Conservation (phyloP, 2,888 invertebrate genomes). For the Chrysotoxum bicinctum region DNA sequence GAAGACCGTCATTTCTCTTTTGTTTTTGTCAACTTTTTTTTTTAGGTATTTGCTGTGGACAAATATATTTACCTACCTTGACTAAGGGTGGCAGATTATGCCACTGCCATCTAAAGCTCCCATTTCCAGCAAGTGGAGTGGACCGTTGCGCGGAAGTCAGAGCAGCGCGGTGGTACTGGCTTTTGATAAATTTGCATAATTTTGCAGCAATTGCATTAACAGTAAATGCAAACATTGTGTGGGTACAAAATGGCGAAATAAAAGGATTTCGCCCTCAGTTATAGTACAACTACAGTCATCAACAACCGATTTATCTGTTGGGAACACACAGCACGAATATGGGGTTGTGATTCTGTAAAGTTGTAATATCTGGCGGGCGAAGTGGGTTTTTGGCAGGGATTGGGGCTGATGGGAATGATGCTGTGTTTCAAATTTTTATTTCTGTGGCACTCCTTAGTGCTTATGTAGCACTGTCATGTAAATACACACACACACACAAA, state of each 20-base stretch:
- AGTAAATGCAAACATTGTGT: slow-evolving; percentile 72
- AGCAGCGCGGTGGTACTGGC: slow-evolving; percentile 5
- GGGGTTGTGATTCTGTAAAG: background rate
- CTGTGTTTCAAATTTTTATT: slow-evolving; percentile 21
- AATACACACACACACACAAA: background rate
- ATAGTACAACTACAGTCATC: slow-evolving; percentile 40
- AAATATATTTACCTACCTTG: slow-evolving; percentile 68
- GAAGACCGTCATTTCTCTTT: background rate
- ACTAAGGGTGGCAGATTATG: slow-evolving; percentile 7
- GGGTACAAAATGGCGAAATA: slow-evolving; percentile 67
- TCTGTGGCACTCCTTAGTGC: background rate
- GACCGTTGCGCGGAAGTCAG: background rate
- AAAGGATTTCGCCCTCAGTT: slow-evolving; percentile 65
- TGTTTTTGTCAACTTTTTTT: slow-evolving; percentile 43
- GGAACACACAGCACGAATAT: slow-evolving; percentile 17
- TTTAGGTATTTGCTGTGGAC: slow-evolving; percentile 58
- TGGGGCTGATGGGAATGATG: background rate
- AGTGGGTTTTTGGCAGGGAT: background rate
- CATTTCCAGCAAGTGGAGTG: background rate
- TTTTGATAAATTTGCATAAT: slow-evolving; percentile 71
- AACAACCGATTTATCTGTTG: slow-evolving; percentile 66
- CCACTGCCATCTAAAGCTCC: slow-evolving; percentile 23
- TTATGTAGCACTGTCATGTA: slow-evolving; percentile 35
- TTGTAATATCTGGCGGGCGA: background rate
- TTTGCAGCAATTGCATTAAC: slow-evolving; percentile 73